phyloP scores from a whole-genome alignment of 1,140 invertebrate species.

The Hirudo medicinalis region DNA sequence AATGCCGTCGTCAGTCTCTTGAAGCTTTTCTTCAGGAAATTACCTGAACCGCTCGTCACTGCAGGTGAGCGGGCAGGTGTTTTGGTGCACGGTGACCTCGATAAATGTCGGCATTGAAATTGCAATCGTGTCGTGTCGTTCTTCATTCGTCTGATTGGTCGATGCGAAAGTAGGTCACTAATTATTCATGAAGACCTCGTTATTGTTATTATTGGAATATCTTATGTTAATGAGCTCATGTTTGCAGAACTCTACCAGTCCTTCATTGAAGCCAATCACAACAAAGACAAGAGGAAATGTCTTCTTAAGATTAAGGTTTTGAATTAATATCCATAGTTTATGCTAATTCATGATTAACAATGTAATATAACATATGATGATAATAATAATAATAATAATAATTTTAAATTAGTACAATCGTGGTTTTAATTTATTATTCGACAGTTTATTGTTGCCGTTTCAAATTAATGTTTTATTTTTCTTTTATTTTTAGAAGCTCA shows the following conservation, averaged over 20 bases:
- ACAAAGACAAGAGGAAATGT: slow-evolving; percentile 56
- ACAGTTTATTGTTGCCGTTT: neutral
- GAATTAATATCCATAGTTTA: neutral
- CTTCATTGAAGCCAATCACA: slow-evolving; percentile 81
- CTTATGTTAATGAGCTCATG: neutral
- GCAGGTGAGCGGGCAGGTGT: slow-evolving; percentile 38
- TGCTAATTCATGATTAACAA: neutral
- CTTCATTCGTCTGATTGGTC: neutral
- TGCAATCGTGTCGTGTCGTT: too few relatives aligned
- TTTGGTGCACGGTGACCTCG: neutral
- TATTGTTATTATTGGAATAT: neutral
- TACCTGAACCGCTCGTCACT: slow-evolving; percentile 81
- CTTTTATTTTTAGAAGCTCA: slow-evolving; percentile 43
- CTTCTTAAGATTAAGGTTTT: slow-evolving; percentile 59
- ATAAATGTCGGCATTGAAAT: too few relatives aligned
- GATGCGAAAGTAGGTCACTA: neutral
- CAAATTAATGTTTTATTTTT: too few relatives aligned
- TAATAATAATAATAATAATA: too few relatives aligned
- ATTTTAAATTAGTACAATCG: too few relatives aligned
- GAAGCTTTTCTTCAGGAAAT: slow-evolving; percentile 77
- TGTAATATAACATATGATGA: too few relatives aligned
- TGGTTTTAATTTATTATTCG: neutral
- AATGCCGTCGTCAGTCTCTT: slow-evolving; percentile 51
- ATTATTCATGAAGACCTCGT: neutral
- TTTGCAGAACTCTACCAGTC: slow-evolving; percentile 69